Evolutionary conservation across 1,140 invertebrate genomes (phyloP), one percentile per base, ranked within the genome.

Genomic region (Papilio polytes): DNA sequence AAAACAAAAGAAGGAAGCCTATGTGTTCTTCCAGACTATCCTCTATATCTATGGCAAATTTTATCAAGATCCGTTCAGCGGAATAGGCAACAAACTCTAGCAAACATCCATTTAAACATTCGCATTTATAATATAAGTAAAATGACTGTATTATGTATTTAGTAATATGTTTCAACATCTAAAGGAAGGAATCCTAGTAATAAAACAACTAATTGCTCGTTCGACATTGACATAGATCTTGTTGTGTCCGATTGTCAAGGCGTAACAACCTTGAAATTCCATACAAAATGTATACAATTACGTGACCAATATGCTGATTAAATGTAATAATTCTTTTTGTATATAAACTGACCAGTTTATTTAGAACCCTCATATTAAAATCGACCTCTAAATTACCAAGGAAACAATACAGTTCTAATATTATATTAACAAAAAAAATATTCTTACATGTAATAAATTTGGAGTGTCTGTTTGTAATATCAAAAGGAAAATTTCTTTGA

Each of bases 291-390:
- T 44, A 77, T 53, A 53, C 74, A 63, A 51, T 77, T 81, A 81
- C 74, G 73, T 81, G 73, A 80, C 80, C 80, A 48, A 76, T 66
- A 81, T 80, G 44, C 44, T 36, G 51, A 80, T 70, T 80, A 51
- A 53, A 48, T 72, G 59, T 48, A 70, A 70, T 76, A 77, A 81
- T 80, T 80, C 53, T 44, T 73, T 46, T 41, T 15, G 46, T 48
- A 13, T 20, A 18, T 26, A 63, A 80, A 44, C 8, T 51, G 46
- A n/a, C 48, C 53, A 31, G n/a, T 70, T 80, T 66, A 26, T 22
- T 51, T 9, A 63, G 59, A 22, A 2, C 20, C 3, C 20, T 59
- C 56, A 51, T 51, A 15, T 74, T 76, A 26, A 20, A 77, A 66
- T 77, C 51, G 63, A 78, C 73, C 46, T 70, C 13, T 41, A 77